Evolutionary conservation across 2,113 vertebrate genomes (phyloP).

Genomic region (Cygnus atratus): DNA sequence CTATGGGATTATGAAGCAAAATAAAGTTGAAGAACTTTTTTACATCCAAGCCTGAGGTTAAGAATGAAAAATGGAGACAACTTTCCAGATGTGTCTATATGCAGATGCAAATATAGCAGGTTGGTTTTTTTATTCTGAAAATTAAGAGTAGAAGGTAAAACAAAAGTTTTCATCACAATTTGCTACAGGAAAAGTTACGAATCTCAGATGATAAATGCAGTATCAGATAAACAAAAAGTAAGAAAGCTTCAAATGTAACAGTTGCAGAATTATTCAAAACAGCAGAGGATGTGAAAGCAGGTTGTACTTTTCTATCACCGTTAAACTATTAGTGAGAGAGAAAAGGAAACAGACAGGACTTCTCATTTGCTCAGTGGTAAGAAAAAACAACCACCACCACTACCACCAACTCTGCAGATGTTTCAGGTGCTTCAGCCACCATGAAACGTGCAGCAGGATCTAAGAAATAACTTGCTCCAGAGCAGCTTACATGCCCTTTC

Average conservation of each 20-base stretch:
- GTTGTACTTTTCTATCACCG: not conserved
- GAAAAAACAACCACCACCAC: not conserved
- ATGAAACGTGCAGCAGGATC: not conserved
- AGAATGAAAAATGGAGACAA: not conserved
- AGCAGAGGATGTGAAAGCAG: not conserved
- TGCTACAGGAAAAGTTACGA: not conserved
- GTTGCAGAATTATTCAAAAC: not conserved
- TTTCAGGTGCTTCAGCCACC: not conserved
- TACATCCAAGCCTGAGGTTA: not conserved
- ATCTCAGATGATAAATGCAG: not conserved
- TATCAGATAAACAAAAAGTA: not conserved
- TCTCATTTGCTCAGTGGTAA: not conserved
- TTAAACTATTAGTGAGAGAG: not conserved
- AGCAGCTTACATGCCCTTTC: not conserved
- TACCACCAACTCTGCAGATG: not conserved
- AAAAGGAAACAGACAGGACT: not conserved
- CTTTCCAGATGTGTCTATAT: not conserved
- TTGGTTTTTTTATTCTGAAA: not conserved
- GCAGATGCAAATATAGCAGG: rapidly evolving
- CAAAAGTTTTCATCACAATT: not conserved
- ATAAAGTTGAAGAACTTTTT: not conserved
- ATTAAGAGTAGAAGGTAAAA: not conserved
- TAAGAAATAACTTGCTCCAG: not conserved
- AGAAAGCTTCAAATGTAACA: not conserved
- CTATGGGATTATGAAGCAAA: not conserved